Conservation (phyloP, 2,113 vertebrate species). For the Colossoma macropomum region DNA sequence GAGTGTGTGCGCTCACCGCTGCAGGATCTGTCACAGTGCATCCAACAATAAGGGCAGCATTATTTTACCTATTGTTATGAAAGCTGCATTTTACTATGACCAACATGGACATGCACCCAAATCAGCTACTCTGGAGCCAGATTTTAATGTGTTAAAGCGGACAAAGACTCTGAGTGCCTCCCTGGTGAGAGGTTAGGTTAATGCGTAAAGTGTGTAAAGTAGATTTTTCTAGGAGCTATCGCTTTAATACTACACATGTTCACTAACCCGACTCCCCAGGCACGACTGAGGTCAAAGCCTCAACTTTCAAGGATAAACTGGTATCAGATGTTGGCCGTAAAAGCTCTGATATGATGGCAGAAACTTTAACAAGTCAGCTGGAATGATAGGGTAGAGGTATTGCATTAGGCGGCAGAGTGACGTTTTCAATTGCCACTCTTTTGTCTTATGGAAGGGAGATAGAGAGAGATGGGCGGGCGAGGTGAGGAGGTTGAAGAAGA, state of each 20-base stretch:
- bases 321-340: neutral
- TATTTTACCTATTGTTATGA: too few species aligned
- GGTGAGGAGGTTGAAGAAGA: neutral
- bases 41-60: neutral
- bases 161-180: too few species aligned
- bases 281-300: neutral
- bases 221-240: too few species aligned
- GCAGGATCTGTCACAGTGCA: too few species aligned
- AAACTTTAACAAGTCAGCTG: neutral
- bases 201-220: too few species aligned
- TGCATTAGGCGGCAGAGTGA: too few species aligned
- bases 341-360: neutral
- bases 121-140: neutral
- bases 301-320: neutral
- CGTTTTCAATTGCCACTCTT: slow-evolving; percentile 11
- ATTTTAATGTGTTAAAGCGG: too few species aligned
- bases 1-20: too few species aligned
- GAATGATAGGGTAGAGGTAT: neutral
- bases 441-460: neutral
- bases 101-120: neutral
- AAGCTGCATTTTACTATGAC: too few species aligned
- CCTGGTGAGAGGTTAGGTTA: too few species aligned
- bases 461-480: neutral
- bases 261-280: neutral
- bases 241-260: too few species aligned